These are phyloP conservation scores for Chrysopilus asiliformis DNA, from an alignment of 2,888 invertebrate species.

Conservation along the genomic window DNA sequence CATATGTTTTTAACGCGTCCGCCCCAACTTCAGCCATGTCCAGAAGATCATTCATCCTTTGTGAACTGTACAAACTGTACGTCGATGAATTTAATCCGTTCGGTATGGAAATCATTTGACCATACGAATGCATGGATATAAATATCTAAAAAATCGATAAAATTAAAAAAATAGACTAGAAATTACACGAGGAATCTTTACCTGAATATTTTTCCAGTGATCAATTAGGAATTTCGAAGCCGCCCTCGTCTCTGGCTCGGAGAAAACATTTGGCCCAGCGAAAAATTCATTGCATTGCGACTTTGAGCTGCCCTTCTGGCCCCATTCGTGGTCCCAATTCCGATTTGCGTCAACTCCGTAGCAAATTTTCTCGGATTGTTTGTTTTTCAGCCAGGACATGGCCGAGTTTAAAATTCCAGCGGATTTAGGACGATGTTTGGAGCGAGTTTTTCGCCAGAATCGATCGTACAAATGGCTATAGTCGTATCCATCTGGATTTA, in stretches of 20 bases:
- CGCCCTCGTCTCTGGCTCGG: constrained; percentile 62
- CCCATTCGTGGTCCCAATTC: constrained; percentile 66
- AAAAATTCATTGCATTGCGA: constrained; percentile 63
- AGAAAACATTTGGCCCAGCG: constrained; percentile 57
- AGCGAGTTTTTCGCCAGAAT: constrained; percentile 68
- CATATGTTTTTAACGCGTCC: constrained; percentile 28
- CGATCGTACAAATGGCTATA: constrained; percentile 60
- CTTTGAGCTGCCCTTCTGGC: constrained; percentile 54
- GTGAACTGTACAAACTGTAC: too few relatives aligned
- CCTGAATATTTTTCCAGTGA: constrained; percentile 47
- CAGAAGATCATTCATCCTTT: constrained; percentile 30
- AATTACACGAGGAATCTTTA: constrained; percentile 21
- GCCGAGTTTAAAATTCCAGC: constrained; percentile 28
- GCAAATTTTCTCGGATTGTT: constrained; percentile 36
- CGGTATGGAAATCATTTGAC: constrained; percentile 55
- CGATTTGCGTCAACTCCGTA: constrained; percentile 64
- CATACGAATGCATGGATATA: constrained; percentile 52
- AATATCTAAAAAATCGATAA: constrained; percentile 40
- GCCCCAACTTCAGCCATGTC: constrained; percentile 34
- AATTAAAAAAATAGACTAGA: constrained; percentile 4
- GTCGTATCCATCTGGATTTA: constrained; percentile 68
- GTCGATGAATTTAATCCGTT: constrained; percentile 27
- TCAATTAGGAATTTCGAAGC: constrained; percentile 48
- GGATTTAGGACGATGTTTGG: constrained; percentile 35
- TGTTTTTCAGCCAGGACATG: constrained; percentile 31